Conservation (phyloP, 1,140 invertebrate genomes). For the Bombus terrestris region DNA sequence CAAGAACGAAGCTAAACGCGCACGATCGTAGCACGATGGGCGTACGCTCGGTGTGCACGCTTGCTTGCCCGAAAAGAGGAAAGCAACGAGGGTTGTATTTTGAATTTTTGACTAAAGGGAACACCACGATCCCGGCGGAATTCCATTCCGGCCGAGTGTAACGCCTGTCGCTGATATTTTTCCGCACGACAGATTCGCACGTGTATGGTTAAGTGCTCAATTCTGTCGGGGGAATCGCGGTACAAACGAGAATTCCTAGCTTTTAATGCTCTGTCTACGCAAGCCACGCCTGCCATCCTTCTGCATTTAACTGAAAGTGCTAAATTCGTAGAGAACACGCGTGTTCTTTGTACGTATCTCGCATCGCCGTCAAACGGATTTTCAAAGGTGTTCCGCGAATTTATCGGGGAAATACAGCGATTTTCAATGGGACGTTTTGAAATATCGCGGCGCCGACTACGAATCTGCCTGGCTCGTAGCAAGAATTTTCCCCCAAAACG, state of each 20-base stretch:
- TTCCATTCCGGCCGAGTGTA: slow-evolving; percentile 34
- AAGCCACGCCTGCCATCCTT: background rate
- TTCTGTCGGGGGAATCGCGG: slow-evolving; percentile 42
- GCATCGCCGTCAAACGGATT: background rate
- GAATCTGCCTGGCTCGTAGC: too few species aligned
- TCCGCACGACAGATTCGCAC: slow-evolving; percentile 43
- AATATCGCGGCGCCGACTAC: background rate
- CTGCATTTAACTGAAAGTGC: slow-evolving; percentile 18
- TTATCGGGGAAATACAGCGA: background rate
- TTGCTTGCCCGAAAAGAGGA: background rate
- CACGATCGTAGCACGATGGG: too few species aligned
- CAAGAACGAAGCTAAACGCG: background rate
- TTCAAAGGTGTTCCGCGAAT: background rate
- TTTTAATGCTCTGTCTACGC: slow-evolving; percentile 31
- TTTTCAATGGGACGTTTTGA: background rate
- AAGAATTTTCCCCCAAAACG: too few species aligned
- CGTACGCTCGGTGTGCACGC: too few species aligned
- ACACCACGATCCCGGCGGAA: slow-evolving; percentile 16
- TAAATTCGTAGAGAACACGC: slow-evolving; percentile 13
- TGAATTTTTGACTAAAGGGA: slow-evolving; percentile 46
- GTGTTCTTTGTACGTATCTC: background rate
- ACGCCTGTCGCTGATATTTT: slow-evolving; percentile 49
- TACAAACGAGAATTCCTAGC: slow-evolving; percentile 41
- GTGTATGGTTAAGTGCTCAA: slow-evolving; percentile 50
- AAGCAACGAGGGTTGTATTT: background rate